Base-by-base conservation (phyloP, 2,888 invertebrate species). In the Drosophila mettleri region DNA sequence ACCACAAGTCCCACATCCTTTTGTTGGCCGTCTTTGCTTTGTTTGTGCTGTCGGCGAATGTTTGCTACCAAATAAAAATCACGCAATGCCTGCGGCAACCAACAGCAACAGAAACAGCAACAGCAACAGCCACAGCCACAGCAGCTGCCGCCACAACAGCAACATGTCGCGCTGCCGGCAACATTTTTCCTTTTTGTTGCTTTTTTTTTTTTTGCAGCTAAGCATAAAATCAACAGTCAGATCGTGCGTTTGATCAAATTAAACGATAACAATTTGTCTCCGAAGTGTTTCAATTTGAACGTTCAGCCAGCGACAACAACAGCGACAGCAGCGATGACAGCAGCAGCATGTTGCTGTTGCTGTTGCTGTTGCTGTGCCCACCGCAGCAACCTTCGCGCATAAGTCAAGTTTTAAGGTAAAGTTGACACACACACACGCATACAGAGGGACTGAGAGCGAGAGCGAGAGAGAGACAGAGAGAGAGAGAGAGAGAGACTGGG, bases 181-280 rank as follows among this genome's bases (percentile, higher is more conserved):
- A 71, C 54, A 34, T 43, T 31, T 48, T 34, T 39, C 14, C 45
- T 46, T 41, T 34, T 38, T 39, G 14, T 38, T 55, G 33, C 39
- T 49, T 33, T 22, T n/a, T 7, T 27, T 45, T 48, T 52, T 67
- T 67, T 58, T 66, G 64, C 59, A 57, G 69, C 58, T 54, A 52
- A 58, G 76, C 49, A 60, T 39, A 78, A 74, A 84, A 84, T 84
- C 83, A 84, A 84, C 82, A 86, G 86, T 68, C 79, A 86, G 91
- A 87, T 89, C 90, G 91, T 90, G 90, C 90, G 86, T 88, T 89
- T 89, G 90, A 90, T 90, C 91, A 90, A 90, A 91, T 91, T 91
- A 90, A 91, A 90, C 92, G 91, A 91, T 91, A 91, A 91, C 91
- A 91, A 91, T 91, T 91, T 91, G 91, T 91, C 91, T 89, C 89